Conservation (phyloP, 1,140 invertebrate genomes). For the Bombus affinis region DNA sequence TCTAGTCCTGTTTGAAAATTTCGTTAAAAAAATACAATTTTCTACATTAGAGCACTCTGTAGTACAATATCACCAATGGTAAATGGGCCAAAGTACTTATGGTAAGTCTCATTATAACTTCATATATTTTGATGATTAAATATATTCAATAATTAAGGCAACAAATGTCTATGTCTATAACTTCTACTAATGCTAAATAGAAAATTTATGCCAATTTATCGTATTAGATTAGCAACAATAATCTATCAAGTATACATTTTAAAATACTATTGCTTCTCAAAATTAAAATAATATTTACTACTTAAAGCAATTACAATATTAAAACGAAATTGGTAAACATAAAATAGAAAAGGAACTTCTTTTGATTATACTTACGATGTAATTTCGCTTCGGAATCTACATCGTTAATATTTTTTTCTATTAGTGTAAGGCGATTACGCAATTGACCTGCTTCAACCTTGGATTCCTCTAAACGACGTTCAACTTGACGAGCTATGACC, state of each 20-base stretch:
- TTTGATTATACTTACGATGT: constrained; percentile 79
- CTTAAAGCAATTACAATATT: constrained; percentile 8
- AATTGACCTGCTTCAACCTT: constrained; percentile 89
- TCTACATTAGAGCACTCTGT: neutral
- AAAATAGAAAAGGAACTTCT: neutral
- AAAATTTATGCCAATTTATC: neutral
- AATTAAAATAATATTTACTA: constrained; percentile 23
- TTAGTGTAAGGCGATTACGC: constrained; percentile 87
- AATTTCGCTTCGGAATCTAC: constrained; percentile 76
- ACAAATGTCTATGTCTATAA: neutral
- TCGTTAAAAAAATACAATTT: constrained; percentile 59
- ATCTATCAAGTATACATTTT: neutral
- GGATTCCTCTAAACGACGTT: constrained; percentile 89
- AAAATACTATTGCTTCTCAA: neutral
- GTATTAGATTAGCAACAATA: neutral
- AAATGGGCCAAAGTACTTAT: constrained; percentile 20
- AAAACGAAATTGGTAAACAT: neutral
- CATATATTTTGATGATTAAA: neutral
- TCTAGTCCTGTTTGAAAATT: constrained; percentile 80
- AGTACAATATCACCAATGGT: constrained; percentile 11
- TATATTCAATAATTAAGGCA: neutral
- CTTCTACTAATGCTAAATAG: constrained; percentile 9
- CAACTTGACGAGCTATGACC: constrained; percentile 88
- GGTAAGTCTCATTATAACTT: neutral
- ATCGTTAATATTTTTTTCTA: constrained; percentile 83